Conservation (phyloP, 1,140 invertebrate species). For the Pissodes strobi region DNA sequence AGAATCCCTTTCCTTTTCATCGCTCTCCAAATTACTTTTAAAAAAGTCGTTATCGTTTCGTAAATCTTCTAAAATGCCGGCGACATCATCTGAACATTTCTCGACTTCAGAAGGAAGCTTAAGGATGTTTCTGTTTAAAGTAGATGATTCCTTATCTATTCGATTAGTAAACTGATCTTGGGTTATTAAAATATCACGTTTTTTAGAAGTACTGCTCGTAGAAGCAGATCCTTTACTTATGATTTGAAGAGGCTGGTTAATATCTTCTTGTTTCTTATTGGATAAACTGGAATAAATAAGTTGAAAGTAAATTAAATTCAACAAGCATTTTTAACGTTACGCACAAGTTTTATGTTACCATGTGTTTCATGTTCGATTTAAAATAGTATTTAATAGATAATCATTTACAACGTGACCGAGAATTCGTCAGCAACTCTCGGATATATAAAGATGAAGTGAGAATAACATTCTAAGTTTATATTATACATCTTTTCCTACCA, state of each 20-base stretch:
- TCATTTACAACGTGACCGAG: no score
- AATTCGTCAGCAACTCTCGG: no score
- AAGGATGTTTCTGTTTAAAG: neutral
- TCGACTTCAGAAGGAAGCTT: neutral
- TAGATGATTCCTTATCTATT: neutral
- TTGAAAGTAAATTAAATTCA: neutral
- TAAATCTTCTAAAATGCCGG: conserved; percentile 12
- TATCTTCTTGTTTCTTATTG: neutral
- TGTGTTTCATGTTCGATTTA: no score
- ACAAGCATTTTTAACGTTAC: no score
- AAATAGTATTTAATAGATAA: no score
- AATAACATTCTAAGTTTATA: no score
- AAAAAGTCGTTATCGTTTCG: conserved; percentile 14
- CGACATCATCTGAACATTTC: neutral
- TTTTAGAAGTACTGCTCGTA: neutral
- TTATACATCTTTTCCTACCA: no score
- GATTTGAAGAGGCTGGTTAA: neutral
- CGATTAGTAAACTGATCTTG: neutral
- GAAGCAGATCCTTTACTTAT: neutral
- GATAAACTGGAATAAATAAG: neutral
- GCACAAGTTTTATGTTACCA: no score
- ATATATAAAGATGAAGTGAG: no score
- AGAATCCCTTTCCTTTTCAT: no score
- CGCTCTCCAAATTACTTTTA: neutral
- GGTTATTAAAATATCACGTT: neutral